Evolutionary conservation across 1,140 invertebrate species (phyloP).

Genomic region (Condylostylus longicornis): DNA sequence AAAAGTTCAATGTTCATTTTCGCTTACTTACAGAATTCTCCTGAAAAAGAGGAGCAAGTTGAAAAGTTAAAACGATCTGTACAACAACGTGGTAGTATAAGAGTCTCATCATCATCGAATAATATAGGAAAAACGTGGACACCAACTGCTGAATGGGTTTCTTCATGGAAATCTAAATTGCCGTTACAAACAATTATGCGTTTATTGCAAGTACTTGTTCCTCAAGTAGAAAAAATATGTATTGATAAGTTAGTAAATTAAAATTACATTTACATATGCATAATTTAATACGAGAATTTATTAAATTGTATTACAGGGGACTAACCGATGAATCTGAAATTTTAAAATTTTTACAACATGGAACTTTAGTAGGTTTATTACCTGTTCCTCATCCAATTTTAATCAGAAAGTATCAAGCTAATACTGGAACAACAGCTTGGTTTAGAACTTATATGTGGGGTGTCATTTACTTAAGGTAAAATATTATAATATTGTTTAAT

Average conservation of each 20-base stretch:
- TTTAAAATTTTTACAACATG: constrained; percentile 96
- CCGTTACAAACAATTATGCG: constrained; percentile 98
- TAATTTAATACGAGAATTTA: no score
- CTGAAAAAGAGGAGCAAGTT: constrained; percentile 3
- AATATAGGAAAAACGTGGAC: constrained; percentile 45
- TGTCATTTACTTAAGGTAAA: constrained; percentile 87
- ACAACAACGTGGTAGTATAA: constrained; percentile 26
- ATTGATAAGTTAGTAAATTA: constrained; percentile 81
- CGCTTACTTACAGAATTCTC: no score
- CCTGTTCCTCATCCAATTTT: constrained; percentile 98
- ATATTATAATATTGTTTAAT: not conserved
- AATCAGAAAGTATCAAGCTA: constrained; percentile 97
- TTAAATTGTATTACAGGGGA: constrained; percentile 52
- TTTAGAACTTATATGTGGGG: constrained; percentile 99
- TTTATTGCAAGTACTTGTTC: constrained; percentile 92
- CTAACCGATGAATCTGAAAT: constrained; percentile 99
- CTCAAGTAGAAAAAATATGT: constrained; percentile 99
- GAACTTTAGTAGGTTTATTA: constrained; percentile 90
- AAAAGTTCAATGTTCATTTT: no score
- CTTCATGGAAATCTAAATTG: constrained; percentile 91
- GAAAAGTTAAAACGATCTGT: constrained; percentile 28
- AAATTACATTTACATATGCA: constrained; percentile 1
- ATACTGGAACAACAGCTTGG: constrained; percentile 95
- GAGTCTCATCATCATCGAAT: constrained; percentile 18
- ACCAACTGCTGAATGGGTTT: constrained; percentile 85